Evolutionary conservation across 2,113 vertebrate species (phyloP), one percentile per base, ranked within the genome.

Genomic region (Poecile atricapillus): DNA sequence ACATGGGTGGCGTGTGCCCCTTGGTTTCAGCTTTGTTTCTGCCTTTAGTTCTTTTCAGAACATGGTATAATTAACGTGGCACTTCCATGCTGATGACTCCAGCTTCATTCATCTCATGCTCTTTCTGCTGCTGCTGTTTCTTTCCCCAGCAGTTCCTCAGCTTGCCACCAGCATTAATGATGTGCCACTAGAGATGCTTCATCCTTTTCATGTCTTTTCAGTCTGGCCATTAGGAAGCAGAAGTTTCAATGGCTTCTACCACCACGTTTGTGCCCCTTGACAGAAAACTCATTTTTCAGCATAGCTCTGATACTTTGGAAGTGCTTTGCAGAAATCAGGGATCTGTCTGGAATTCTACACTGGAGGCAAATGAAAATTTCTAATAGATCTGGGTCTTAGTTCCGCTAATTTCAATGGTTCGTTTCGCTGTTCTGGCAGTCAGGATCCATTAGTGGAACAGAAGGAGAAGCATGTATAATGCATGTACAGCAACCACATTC

Each of bases 371-470:
- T 71, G 85, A 95, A 88, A 91, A 77, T 59, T 95, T 96, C 93
- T 90, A 95, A 93, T 70, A 89, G 88, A 90, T 49, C 83, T 92
- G 87, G 55, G 94, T 95, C 81, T 97, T 96, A 94, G 90, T 97
- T 97, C 96, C 93, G 82, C 95, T 95, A 96, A 97, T 96, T 96
- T 96, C 83, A 91, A 8, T 88, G 93, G 93, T 93, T 95, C 55
- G 5, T 89, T 94, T 95, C 14, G 13, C 95, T 89, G 87, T 65
- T 97, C 94, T 94, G 94, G 94, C 95, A 97, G 95, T 94, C 97
- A 97, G 91, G 89, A 89, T 75, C 93, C 96, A 96, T 97, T 97
- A 97, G 90, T n/a, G 82, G 90, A 95, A 97, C 92, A 96, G 94
- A 97, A 94, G 95, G 79, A 94, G 85, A 96, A 87, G 73, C 86